A percentile compares a stretch with the other conserved stretches of the same genome.
These are phyloP conservation scores for Drosophila paranaensis DNA, from an alignment of 2,888 invertebrate species.

Conservation along the genomic window DNA sequence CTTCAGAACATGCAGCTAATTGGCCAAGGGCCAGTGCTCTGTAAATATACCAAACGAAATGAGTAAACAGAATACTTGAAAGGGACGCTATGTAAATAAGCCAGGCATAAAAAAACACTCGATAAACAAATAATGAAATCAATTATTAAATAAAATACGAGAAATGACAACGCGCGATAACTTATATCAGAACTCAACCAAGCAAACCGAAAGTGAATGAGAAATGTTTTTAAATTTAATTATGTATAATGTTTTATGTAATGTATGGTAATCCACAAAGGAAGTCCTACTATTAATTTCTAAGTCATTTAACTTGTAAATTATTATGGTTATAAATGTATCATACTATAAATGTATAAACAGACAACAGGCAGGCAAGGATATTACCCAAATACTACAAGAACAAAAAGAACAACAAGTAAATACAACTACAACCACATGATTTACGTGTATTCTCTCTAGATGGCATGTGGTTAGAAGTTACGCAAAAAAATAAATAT, in stretches of 20 bases:
- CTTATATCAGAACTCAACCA: slow-evolving; percentile 22
- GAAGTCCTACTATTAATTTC: slow-evolving; percentile 78
- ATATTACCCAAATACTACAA: slow-evolving; percentile 17
- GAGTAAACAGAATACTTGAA: slow-evolving; percentile 45
- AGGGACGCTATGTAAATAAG: slow-evolving; percentile 70
- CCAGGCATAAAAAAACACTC: slow-evolving; percentile 24
- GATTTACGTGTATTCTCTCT: slow-evolving; percentile 34
- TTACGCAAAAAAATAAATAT: slow-evolving; percentile 40
- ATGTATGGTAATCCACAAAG: slow-evolving; percentile 68
- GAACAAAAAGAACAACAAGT: slow-evolving; percentile 13
- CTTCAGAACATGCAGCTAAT: slow-evolving; percentile 52
- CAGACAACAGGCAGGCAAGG: slow-evolving; percentile 14
- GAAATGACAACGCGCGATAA: slow-evolving; percentile 17
- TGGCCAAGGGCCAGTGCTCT: slow-evolving; percentile 62
- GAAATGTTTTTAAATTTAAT: slow-evolving; percentile 74
- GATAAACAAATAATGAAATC: slow-evolving; percentile 8
- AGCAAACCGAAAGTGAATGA: slow-evolving; percentile 29
- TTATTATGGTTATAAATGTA: slow-evolving; percentile 80
- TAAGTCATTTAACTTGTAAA: slow-evolving; percentile 79
- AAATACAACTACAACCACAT: slow-evolving; percentile 17
- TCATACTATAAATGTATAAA: slow-evolving; percentile 45
- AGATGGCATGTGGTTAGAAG: slow-evolving; percentile 46
- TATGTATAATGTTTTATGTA: slow-evolving; percentile 75
- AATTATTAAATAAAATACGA: slow-evolving; percentile 25
- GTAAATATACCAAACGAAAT: slow-evolving; percentile 58